Evolutionary conservation across 2,888 invertebrate species (phyloP).

Genomic region (Euplagia quadripunctaria): DNA sequence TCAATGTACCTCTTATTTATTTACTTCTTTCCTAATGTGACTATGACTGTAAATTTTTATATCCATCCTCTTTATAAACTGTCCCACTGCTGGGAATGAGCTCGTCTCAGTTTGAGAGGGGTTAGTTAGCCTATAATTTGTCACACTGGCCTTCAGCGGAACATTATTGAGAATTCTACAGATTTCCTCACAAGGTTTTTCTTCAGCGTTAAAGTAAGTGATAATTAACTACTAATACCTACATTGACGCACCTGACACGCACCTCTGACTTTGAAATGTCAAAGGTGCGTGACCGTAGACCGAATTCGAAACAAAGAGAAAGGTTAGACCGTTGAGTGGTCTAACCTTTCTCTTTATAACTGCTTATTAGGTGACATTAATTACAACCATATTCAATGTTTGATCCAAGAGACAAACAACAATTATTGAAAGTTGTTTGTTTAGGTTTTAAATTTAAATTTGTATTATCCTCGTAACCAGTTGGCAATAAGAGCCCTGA

Average conservation of each 20-base stretch:
- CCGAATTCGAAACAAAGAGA: not conserved
- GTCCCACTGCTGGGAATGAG: not conserved
- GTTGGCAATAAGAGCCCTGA: no score
- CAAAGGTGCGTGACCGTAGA: constrained; percentile 1
- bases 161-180: not conserved
- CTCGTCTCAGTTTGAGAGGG: not conserved
- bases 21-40: no score
- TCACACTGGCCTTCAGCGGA: not conserved
- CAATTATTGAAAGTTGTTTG: not conserved
- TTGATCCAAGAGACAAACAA: not conserved
- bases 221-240: not conserved
- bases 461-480: no score
- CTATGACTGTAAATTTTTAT: no score
- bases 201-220: constrained; percentile 1
- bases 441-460: not conserved
- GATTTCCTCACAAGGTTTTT: not conserved
- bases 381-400: not conserved
- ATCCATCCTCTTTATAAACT: constrained; percentile 3
- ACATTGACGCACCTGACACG: not conserved
- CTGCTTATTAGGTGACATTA: not conserved
- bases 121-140: not conserved
- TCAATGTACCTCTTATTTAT: no score
- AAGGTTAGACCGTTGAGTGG: not conserved
- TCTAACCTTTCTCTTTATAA: not conserved
- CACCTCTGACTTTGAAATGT: constrained; percentile 3